These are phyloP conservation scores for Apamea epomidion DNA, from an alignment of 2,888 invertebrate genomes.

Conservation along the genomic window DNA sequence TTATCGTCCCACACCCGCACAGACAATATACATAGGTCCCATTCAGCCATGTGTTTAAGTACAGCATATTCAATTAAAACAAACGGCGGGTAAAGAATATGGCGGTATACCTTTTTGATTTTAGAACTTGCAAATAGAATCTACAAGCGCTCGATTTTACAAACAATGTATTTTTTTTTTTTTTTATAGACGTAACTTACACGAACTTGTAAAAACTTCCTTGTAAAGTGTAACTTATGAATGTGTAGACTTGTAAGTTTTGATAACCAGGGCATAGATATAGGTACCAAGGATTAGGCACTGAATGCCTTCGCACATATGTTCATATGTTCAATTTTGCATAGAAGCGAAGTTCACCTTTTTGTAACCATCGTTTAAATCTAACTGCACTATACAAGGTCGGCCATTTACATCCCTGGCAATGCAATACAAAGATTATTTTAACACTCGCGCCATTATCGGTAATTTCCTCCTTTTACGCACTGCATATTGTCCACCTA, in stretches of 20 bases:
- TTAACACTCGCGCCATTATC: conserved; percentile 52
- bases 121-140: not conserved
- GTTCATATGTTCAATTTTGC: not conserved
- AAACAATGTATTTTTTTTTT: not conserved
- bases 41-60: too few relatives aligned
- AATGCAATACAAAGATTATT: conserved; percentile 53
- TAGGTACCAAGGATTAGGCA: not conserved
- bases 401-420: conserved; percentile 55
- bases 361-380: conserved; percentile 40
- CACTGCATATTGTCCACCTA: conserved; percentile 36
- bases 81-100: too few relatives aligned
- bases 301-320: not conserved
- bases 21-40: too few relatives aligned
- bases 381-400: conserved; percentile 62
- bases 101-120: too few relatives aligned
- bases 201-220: not conserved
- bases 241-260: not conserved
- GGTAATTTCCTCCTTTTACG: conserved; percentile 60
- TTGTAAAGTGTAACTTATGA: not conserved
- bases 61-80: too few relatives aligned
- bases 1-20: not conserved
- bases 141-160: not conserved
- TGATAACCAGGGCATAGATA: not conserved
- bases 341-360: conserved; percentile 22
- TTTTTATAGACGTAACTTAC: not conserved